Percentiles rank a stretch among this genome's conserved stretches.
Evolutionary conservation across 2,888 invertebrate genomes (phyloP).

Genomic region (Schizotus pectinicornis): DNA sequence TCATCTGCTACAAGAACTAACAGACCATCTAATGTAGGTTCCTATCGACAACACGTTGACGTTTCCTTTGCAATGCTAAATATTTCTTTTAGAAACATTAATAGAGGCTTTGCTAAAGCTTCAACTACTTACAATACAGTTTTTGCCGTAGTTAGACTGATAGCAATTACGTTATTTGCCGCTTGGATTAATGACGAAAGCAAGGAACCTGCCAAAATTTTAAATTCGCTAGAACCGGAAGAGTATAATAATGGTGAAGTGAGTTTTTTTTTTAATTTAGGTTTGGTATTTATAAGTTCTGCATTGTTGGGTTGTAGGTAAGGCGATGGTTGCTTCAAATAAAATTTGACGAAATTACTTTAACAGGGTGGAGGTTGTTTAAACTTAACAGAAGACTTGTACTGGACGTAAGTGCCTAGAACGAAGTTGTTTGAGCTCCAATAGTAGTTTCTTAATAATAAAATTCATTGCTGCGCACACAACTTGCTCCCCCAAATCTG

Average conservation of each 20-base stretch:
- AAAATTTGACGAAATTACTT: slow-evolving; percentile 8
- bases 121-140: no score
- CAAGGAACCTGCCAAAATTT: background rate
- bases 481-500: no score
- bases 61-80: no score
- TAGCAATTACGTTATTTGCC: slow-evolving; percentile 2
- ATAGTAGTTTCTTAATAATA: background rate
- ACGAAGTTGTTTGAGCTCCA: background rate
- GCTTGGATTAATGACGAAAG: slow-evolving; percentile 11
- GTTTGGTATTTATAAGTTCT: background rate
- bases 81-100: no score
- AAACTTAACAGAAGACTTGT: slow-evolving; percentile 10
- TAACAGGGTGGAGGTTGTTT: slow-evolving; percentile 7
- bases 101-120: no score
- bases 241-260: slow-evolving; percentile 8
- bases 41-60: no score
- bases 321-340: slow-evolving; percentile 7
- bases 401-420: slow-evolving; percentile 1
- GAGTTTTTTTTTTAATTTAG: background rate
- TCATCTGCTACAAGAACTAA: no score
- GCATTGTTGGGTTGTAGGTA: background rate
- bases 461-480: no score
- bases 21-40: no score
- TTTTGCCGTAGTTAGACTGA: background rate
- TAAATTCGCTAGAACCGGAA: slow-evolving; percentile 1